Evolutionary conservation across 2,888 invertebrate genomes (phyloP), one percentile per base, ranked within the genome.

Genomic region (Cremastinae sp.): DNA sequence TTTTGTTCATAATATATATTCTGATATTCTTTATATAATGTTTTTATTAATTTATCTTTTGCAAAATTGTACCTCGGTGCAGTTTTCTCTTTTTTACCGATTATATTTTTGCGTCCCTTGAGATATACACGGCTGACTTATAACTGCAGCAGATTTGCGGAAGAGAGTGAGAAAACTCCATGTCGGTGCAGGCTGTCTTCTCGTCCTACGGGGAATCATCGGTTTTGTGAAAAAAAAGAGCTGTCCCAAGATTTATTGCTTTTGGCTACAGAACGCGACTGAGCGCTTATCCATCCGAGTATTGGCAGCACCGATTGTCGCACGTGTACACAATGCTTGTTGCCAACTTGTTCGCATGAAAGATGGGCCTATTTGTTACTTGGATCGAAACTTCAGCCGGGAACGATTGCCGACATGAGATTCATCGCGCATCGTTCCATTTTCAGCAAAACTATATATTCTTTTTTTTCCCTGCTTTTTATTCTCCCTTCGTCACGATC

Each of bases 221-320:
- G 61, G 10, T 61, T n/a, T 28, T 34, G 43, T 10, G 28, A n/a
- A 61, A 28, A 61, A 61, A 45, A 61, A 28, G 47, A 34, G 16
- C 16, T 45, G n/a, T 16, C 16, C 34, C 10, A 28, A 28, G 61
- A 61, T 61, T 36, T 47, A 61, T 47, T 28, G 34, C 18, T 28
- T 7, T 45, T 34, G 34, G 34, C 20, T 16, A 10, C 2, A 14
- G 41, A 36, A 18, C 22, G 14, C 38, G 20, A n/a, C 18, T 43
- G 45, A 59, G 22, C 59, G 59, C 43, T 61, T 47, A 61, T 47
- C 61, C 61, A 47, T 47, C 61, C 61, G 47, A 61, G 61, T 61
- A 61, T 47, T 43, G 43, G 45, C 34, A 47, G 18, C 9, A 61
- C 20, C 61, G 47, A 34, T 61, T 47, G 47, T 61, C 61, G 47